Evolutionary conservation across 2,888 invertebrate genomes (phyloP).

Genomic region (Abrostola triplasia): DNA sequence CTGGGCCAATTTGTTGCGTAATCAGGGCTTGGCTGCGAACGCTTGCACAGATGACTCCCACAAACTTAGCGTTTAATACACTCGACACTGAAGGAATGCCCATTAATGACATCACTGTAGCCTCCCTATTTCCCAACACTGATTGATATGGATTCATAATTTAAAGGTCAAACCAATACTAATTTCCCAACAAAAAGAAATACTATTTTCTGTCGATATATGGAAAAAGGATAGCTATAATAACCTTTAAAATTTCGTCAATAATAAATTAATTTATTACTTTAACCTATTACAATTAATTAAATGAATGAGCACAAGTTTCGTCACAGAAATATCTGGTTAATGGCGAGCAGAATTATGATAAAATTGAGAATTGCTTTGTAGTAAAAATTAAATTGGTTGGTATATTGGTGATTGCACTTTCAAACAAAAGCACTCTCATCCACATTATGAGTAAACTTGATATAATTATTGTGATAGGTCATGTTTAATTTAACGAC

Average conservation of each 20-base stretch:
- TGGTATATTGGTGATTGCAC: conserved; percentile 2
- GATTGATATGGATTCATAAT: conserved; percentile 40
- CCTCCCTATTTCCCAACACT: conserved; percentile 51
- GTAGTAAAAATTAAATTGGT: conserved; percentile 3
- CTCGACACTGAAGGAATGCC: conserved; percentile 69
- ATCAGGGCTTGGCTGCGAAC: conserved; percentile 70
- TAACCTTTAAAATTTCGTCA: conserved; percentile 24
- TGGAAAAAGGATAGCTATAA: conserved; percentile 5
- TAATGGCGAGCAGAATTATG: too few relatives aligned
- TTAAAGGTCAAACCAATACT: conserved; percentile 11
- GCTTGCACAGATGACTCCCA: conserved; percentile 67
- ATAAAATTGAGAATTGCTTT: too few relatives aligned
- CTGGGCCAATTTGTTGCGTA: conserved; percentile 70
- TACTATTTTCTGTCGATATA: conserved; percentile 6
- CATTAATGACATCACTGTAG: conserved; percentile 56
- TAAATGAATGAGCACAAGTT: too few relatives aligned
- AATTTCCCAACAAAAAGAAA: conserved; percentile 5
- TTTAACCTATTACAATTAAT: too few relatives aligned
- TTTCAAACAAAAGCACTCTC: conserved; percentile 18
- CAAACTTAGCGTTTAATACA: conserved; percentile 70
- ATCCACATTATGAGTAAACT: conserved; percentile 9
- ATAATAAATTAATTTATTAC: conserved; percentile 7
- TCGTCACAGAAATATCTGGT: too few relatives aligned
- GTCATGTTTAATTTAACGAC: conserved; percentile 21
- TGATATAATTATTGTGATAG: conserved; percentile 33